Conservation (phyloP, 2,888 invertebrate genomes). For the Phortica okadai region DNA sequence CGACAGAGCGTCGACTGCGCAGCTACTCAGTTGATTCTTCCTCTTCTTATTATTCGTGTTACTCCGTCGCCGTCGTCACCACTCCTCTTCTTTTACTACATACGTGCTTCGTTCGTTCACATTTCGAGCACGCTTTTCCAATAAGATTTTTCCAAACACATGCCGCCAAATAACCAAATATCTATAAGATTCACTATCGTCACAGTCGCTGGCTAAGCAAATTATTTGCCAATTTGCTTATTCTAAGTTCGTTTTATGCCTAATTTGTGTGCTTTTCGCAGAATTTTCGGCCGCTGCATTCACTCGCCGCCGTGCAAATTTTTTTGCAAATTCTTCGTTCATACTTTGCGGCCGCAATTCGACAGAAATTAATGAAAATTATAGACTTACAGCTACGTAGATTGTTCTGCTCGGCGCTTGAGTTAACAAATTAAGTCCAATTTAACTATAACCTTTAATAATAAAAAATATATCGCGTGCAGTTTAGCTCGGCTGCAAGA, state of each 20-base stretch:
- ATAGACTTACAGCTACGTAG: constrained; percentile 63
- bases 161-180: constrained; percentile 63
- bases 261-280: constrained; percentile 43
- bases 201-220: too few species aligned
- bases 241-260: constrained; percentile 20
- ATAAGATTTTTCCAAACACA: constrained; percentile 63
- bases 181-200: constrained; percentile 43
- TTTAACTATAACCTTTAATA: constrained; percentile 57
- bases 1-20: constrained; percentile 42
- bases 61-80: constrained; percentile 13
- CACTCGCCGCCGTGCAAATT: constrained; percentile 67
- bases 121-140: constrained; percentile 68
- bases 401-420: constrained; percentile 49
- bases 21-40: constrained; percentile 54
- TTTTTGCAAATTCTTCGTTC: constrained; percentile 30
- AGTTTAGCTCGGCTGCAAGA: constrained; percentile 58
- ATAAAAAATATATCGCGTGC: constrained; percentile 70
- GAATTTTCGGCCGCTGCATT: constrained; percentile 55
- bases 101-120: constrained; percentile 46
- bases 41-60: constrained; percentile 45
- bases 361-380: constrained; percentile 41
- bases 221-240: neutral
- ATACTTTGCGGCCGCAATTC: constrained; percentile 46
- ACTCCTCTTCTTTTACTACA: constrained; percentile 38
- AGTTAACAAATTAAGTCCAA: constrained; percentile 46